Evolutionary conservation across 1,140 invertebrate species (phyloP).

Genomic region (Rhyacophila brunnea): DNA sequence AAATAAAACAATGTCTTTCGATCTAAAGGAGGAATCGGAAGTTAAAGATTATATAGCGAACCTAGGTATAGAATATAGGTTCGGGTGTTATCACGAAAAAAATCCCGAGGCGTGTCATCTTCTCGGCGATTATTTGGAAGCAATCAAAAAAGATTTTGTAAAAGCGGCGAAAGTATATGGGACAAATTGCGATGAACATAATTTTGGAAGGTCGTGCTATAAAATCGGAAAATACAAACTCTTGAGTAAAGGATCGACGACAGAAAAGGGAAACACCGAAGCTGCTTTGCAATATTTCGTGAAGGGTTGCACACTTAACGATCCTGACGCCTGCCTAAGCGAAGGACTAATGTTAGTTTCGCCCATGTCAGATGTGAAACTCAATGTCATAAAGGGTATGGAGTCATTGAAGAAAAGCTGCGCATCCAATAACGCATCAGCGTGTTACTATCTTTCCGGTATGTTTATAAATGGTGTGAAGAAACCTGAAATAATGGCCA

Average conservation of each 20-base stretch:
- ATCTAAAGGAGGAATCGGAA: conserved; percentile 82
- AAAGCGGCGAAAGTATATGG: conserved; percentile 78
- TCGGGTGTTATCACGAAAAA: conserved; percentile 72
- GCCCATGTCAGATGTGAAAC: conserved; percentile 50
- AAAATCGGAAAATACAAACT: conserved; percentile 76
- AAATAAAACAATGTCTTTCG: conserved; percentile 34
- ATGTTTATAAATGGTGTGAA: conserved; percentile 73
- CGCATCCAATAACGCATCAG: conserved; percentile 63
- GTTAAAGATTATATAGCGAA: conserved; percentile 86
- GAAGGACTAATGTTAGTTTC: conserved; percentile 69
- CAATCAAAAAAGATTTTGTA: conserved; percentile 74
- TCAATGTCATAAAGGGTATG: conserved; percentile 58
- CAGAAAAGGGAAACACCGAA: conserved; percentile 52
- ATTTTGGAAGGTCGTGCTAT: conserved; percentile 78
- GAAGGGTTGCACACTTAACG: conserved; percentile 72
- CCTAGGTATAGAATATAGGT: conserved; percentile 87
- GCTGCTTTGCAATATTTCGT: conserved; percentile 70
- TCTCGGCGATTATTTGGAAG: conserved; percentile 83
- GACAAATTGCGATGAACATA: conserved; percentile 81
- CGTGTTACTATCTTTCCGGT: conserved; percentile 78
- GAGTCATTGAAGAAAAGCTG: conserved; percentile 67
- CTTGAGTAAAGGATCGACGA: conserved; percentile 60
- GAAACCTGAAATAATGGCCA: conserved; percentile 43
- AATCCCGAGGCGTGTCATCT: conserved; percentile 81
- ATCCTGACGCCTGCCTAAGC: conserved; percentile 70